Evolutionary conservation across 2,113 vertebrate genomes (phyloP).

Genomic region (Lathamus discolor): DNA sequence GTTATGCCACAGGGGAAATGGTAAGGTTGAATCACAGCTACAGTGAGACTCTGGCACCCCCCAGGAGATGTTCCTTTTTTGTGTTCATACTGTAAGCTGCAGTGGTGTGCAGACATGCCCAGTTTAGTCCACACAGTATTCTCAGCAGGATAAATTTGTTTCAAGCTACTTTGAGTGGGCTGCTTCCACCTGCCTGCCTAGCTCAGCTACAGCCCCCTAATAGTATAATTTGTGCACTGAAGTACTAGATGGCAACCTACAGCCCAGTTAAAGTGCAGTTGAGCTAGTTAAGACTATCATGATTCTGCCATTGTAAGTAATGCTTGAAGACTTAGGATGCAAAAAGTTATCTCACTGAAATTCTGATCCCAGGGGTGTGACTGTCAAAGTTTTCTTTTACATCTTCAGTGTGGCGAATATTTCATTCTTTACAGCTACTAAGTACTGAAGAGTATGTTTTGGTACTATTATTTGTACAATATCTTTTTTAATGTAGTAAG

Average conservation of each 20-base stretch:
- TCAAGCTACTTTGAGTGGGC: neutral
- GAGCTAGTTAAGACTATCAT: neutral
- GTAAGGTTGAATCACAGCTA: neutral
- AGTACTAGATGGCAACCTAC: accelerated
- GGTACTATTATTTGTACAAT: neutral
- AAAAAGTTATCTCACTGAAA: neutral
- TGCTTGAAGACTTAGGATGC: neutral
- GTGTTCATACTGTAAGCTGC: neutral
- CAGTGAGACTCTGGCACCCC: neutral
- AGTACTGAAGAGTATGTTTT: neutral
- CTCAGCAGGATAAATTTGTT: neutral
- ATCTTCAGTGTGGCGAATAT: neutral
- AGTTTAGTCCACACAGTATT: neutral
- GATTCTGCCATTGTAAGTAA: neutral
- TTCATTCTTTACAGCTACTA: neutral
- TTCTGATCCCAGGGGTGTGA: neutral
- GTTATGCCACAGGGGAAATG: neutral
- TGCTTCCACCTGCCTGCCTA: neutral
- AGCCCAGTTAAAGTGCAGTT: neutral
- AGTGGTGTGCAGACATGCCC: neutral
- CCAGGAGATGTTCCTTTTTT: neutral
- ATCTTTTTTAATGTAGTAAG: neutral
- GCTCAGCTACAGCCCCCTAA: neutral
- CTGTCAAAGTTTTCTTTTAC: neutral
- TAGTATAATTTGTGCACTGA: no score